Conservation (phyloP, 2,113 vertebrate species). For the Antennarius striatus region DNA sequence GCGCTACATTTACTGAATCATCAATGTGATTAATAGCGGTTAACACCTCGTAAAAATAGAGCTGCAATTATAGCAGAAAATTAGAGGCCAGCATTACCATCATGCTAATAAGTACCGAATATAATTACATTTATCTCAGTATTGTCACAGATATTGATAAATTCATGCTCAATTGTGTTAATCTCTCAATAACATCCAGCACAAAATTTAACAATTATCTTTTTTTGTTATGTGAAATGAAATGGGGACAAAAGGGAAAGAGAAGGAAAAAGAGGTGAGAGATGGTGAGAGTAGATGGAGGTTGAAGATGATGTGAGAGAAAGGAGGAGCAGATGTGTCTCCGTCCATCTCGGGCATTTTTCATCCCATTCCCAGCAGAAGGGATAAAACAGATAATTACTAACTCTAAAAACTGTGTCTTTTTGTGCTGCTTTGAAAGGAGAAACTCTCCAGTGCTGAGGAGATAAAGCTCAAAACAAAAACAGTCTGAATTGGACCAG, state of each 20-base stretch:
- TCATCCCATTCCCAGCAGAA: conserved; percentile 68
- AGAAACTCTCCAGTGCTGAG: conserved; percentile 79
- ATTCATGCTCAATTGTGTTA: conserved; percentile 78
- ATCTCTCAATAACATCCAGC: conserved; percentile 80
- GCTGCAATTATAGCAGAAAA: conserved; percentile 80
- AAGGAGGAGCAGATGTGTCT: conserved; percentile 48
- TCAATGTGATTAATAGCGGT: conserved; percentile 81
- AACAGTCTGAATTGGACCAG: conserved; percentile 78
- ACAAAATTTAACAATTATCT: conserved; percentile 68
- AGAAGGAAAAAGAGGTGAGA: conserved; percentile 13
- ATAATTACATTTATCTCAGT: conserved; percentile 83
- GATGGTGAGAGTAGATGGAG: conserved; percentile 1
- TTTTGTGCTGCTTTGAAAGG: conserved; percentile 80
- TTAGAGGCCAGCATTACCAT: conserved; percentile 76
- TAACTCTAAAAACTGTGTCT: conserved; percentile 74
- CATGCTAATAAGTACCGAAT: conserved; percentile 79
- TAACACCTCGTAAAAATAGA: conserved; percentile 81
- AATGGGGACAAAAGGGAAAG: conserved; percentile 14
- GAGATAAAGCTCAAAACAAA: conserved; percentile 86
- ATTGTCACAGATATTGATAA: conserved; percentile 83
- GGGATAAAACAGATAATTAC: conserved; percentile 81
- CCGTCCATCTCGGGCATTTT: conserved; percentile 58
- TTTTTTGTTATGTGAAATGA: conserved; percentile 62
- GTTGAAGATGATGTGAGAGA: conserved; percentile 24
- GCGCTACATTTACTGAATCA: conserved; percentile 79